Evolutionary conservation across 2,113 vertebrate species (phyloP), one percentile per base, ranked within the genome.

Genomic region (Irena cyanogastra): DNA sequence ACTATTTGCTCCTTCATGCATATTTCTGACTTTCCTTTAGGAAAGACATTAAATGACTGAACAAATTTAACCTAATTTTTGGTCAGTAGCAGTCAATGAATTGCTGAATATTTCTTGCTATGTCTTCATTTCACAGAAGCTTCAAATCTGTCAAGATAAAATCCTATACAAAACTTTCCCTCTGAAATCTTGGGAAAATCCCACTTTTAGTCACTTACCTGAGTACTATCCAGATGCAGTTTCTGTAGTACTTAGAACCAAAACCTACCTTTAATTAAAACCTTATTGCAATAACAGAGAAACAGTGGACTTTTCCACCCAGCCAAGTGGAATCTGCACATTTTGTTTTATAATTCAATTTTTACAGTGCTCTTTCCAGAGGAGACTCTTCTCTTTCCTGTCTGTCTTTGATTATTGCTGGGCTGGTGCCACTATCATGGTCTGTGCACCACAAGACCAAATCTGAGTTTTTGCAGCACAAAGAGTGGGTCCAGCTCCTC

Each of bases 351-450:
- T 84, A 95, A 93, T 87, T 87, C 77, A 94, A n/a, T 79, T 83
- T 89, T 94, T 81, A 91, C 30, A 82, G n/a, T 79, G 78, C 50
- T 79, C 50, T 95, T 95, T 95, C 71, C 87, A 92, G 85, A 93
- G 56, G 37, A 94, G 49, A 84, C 44, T 94, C 77, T 80, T 87
- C 61, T 82, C 74, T 93, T 87, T 94, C 78, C 90, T 92, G 80
- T 89, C 93, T 96, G 96, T 87, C 79, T 96, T 94, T 6, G 45
- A 96, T 96, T 97, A 95, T 74, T 60, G 44, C 86, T 96, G 94
- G 95, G 92, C 65, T 71, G 77, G 47, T 89, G 93, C 95, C 95
- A 95, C 78, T 74, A 57, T 83, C 95, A 78, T 3, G 27, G 84
- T 52, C 86, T 91, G 74, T 1, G 3, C 2, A 4, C 72, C 0